Base-by-base conservation (phyloP, 2,113 vertebrate genomes). In the Epinephelus fuscoguttatus region DNA sequence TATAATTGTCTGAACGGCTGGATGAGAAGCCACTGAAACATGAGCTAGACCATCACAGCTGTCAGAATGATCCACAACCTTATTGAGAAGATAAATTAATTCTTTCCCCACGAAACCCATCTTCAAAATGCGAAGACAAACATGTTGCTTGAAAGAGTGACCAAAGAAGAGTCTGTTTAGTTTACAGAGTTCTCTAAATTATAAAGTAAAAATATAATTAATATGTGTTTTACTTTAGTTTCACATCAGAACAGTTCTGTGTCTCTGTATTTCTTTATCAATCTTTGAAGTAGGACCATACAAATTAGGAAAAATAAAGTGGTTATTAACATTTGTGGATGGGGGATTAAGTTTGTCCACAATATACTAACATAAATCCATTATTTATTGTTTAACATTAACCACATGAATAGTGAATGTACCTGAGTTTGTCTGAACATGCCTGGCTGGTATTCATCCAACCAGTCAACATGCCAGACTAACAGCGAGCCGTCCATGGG, bases 401-500 rank as follows among this genome's bases (percentile, higher is more conserved):
- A 70, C 11, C 37, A 55, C 10, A 74, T 47, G 2, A 56, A 27
- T 5, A 42, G 40, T 53, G 19, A 67, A 27, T 55, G 19, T 96
- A 99, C 98, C 98, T 99, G 98, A 80, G 97, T 96, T 95, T 99
- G 98, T 37, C 98, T 97, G 95, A 99, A 99, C 98, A 99, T 99
- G 87, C 98, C 97, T 55, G 98, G 98, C 87, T 99, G 98, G 89
- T 99, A 99, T 92, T 99, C 98, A 91, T 99, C 98, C 67, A 99
- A 94, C 97, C 98, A 99, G 94, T 98, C 98, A 49, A 99, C 96
- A 64, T 99, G 97, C 98, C 98, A 99, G 70, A 99, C 97, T 67
- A 99, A 94, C 91, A 99, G 92, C 40, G 98, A 99, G 66, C 98
- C 98, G 91, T 99, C 98, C 94, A 97, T 91, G 47, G 98, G 97